Evolutionary conservation across 2,113 vertebrate species (phyloP).

Genomic region (Oplegnathus fasciatus): DNA sequence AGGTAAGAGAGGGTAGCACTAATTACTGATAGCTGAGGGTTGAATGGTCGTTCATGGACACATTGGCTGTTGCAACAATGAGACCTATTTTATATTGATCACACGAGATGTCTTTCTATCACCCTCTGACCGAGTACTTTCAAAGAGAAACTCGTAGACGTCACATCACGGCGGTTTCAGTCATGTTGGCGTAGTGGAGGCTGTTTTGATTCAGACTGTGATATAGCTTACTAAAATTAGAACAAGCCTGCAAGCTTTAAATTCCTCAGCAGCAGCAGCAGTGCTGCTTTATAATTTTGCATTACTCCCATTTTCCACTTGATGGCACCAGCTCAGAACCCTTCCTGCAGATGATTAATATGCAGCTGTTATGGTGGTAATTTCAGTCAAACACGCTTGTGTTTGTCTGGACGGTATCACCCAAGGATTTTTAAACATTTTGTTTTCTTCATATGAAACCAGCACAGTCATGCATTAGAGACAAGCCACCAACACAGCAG

Average conservation of each 20-base stretch:
- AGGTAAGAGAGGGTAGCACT: neutral
- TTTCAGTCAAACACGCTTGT: neutral
- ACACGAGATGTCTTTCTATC: neutral
- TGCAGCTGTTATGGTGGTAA: conserved; percentile 1
- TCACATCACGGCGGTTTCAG: neutral
- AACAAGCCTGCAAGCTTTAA: conserved; percentile 38
- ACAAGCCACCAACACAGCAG: neutral
- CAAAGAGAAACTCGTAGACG: neutral
- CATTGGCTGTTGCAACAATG: neutral
- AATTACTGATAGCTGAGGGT: conserved; percentile 29
- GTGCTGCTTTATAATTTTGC: conserved; percentile 21
- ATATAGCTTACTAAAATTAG: conserved; percentile 39
- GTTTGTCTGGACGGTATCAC: neutral
- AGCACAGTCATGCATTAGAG: neutral
- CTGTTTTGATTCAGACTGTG: conserved; percentile 31
- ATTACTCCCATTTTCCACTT: conserved; percentile 56
- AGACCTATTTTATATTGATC: neutral
- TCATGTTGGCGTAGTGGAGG: neutral
- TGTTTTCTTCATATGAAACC: neutral
- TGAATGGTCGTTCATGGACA: conserved; percentile 19
- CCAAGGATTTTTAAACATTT: neutral
- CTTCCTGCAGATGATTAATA: neutral
- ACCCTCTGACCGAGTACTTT: neutral
- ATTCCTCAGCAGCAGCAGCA: conserved; percentile 32
- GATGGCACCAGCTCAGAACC: conserved; percentile 61